Percentiles rank a stretch among this genome's conserved stretches.
phyloP scores from a whole-genome alignment of 2,888 invertebrate genomes.

The Diaperis boleti region DNA sequence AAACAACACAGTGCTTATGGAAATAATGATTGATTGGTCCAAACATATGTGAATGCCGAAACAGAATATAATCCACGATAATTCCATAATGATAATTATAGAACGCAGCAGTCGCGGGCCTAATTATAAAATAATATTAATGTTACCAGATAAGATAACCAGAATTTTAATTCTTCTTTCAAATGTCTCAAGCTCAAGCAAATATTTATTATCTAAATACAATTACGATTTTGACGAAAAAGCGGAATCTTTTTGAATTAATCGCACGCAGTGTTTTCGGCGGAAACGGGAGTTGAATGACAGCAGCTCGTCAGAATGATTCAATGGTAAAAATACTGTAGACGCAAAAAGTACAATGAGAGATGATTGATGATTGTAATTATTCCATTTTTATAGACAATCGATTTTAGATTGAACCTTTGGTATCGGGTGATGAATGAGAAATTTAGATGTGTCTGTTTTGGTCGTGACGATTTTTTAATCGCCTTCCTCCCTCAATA shows the following conservation, averaged over 20 bases:
- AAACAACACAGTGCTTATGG: no score
- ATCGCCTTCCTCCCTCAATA: conserved; percentile 22
- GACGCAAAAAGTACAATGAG: conserved; percentile 38
- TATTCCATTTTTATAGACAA: conserved; percentile 46
- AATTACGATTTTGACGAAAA: conserved; percentile 31
- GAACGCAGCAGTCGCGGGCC: neutral
- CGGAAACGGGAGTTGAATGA: neutral
- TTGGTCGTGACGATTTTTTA: conserved; percentile 42
- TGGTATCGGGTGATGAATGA: conserved; percentile 39
- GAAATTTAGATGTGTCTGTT: conserved; percentile 39
- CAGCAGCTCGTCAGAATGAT: conserved; percentile 12
- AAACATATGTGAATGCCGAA: neutral
- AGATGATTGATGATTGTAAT: conserved; percentile 45
- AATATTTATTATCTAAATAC: conserved; percentile 33
- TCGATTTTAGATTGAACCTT: conserved; percentile 44
- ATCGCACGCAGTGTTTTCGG: neutral
- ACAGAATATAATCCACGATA: conserved; percentile 20
- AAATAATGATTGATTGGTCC: no score
- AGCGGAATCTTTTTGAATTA: conserved; percentile 14
- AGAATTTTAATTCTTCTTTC: conserved; percentile 31
- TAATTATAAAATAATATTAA: conserved; percentile 36
- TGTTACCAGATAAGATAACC: neutral
- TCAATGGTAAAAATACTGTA: conserved; percentile 35
- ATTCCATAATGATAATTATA: conserved; percentile 6
- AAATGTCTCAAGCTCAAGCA: conserved; percentile 3